Conservation (phyloP, 2,113 vertebrate species). For the Vulpes ferrilata region DNA sequence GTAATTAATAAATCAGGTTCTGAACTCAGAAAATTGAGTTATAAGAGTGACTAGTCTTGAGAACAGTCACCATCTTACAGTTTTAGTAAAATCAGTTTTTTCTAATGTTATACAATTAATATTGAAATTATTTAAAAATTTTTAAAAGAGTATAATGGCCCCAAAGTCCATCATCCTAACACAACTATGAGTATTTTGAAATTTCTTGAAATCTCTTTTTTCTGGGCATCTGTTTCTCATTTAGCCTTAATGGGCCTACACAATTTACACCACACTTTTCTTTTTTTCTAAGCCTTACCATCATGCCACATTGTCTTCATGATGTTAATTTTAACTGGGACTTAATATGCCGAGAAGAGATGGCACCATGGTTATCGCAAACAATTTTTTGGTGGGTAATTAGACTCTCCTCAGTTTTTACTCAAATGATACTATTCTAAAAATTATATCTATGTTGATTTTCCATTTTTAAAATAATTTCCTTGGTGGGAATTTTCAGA, state of each 20-base stretch:
- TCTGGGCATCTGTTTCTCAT: not conserved
- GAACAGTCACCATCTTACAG: not conserved
- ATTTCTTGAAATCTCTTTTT: not conserved
- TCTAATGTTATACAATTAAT: not conserved
- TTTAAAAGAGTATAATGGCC: not conserved
- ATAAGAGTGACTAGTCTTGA: not conserved
- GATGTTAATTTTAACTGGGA: constrained; percentile 30
- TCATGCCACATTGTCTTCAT: not conserved
- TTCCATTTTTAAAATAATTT: not conserved
- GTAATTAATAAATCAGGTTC: not conserved
- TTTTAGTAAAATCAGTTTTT: not conserved
- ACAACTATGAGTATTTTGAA: not conserved
- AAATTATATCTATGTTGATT: not conserved
- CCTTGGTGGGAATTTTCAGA: not conserved
- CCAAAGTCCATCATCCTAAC: not conserved
- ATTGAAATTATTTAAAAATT: not conserved
- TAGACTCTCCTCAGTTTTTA: not conserved
- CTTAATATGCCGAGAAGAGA: not conserved
- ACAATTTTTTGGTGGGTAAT: not conserved
- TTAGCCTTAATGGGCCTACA: not conserved
- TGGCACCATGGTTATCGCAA: not conserved
- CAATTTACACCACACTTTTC: not conserved
- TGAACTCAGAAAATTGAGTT: not conserved
- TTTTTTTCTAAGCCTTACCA: not conserved
- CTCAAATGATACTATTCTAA: constrained; percentile 5